phyloP scores from a whole-genome alignment of 2,113 vertebrate species.

The Hiodon alosoides region DNA sequence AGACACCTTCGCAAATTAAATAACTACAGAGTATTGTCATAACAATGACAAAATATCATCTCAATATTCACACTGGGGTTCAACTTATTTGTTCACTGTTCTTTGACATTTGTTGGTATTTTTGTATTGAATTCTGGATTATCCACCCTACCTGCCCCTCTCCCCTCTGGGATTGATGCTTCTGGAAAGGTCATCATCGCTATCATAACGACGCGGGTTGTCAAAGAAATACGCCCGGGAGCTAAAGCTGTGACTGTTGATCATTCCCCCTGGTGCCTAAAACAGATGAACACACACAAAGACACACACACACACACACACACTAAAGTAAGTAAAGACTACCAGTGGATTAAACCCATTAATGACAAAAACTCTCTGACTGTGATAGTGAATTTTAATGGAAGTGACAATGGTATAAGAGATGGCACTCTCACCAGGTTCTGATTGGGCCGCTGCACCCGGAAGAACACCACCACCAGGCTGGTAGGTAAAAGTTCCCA shows the following conservation, averaged over 20 bases:
- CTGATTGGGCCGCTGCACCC: slow-evolving; percentile 82
- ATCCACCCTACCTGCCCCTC: slow-evolving; percentile 60
- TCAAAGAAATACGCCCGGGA: slow-evolving; percentile 94
- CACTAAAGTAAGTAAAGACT: too few species aligned
- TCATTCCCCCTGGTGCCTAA: slow-evolving; percentile 84
- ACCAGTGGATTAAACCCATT: too few species aligned
- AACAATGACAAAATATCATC: too few species aligned
- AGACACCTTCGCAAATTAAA: too few species aligned
- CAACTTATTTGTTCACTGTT: too few species aligned
- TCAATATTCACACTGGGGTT: too few species aligned
- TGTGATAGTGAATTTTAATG: too few species aligned
- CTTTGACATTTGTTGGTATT: too few species aligned
- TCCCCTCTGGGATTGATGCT: slow-evolving; percentile 68
- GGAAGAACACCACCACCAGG: slow-evolving; percentile 85
- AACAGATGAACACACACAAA: neutral
- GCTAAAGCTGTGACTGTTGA: slow-evolving; percentile 87
- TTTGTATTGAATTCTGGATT: too few species aligned
- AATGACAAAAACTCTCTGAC: too few species aligned
- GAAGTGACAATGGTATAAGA: too few species aligned
- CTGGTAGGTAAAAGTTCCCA: slow-evolving; percentile 92
- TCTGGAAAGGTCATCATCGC: slow-evolving; percentile 87
- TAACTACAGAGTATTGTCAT: too few species aligned
- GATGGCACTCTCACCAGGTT: slow-evolving; percentile 75
- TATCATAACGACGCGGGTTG: slow-evolving; percentile 90
- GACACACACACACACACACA: neutral